phyloP scores from a whole-genome alignment of 2,113 vertebrate genomes.

The Grantiella picta region DNA sequence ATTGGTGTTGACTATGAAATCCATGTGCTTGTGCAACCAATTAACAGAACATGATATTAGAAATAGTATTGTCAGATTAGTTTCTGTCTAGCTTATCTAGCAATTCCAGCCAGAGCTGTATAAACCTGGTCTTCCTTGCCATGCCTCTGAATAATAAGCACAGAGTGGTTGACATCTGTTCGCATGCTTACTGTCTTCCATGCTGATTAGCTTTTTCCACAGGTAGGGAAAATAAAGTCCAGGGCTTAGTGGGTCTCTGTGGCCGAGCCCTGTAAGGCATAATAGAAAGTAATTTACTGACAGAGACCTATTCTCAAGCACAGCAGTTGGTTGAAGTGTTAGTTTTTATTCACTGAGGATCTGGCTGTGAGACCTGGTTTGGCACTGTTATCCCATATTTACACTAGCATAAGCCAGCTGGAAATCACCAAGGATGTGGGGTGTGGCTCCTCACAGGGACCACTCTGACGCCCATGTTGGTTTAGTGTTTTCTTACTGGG shows the following conservation, averaged over 20 bases:
- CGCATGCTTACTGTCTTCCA: accelerated
- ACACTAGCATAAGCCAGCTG: neutral
- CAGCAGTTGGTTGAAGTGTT: neutral
- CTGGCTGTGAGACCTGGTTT: neutral
- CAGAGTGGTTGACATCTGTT: neutral
- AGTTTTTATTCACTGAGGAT: neutral
- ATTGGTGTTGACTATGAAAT: neutral
- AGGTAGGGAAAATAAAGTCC: neutral
- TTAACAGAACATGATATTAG: neutral
- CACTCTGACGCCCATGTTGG: neutral
- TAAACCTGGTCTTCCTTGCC: neutral
- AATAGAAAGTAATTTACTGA: neutral
- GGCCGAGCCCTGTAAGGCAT: neutral
- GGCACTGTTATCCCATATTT: neutral
- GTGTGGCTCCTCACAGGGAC: neutral
- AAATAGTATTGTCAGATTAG: neutral
- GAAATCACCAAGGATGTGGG: neutral
- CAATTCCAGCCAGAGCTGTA: neutral
- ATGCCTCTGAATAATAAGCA: neutral
- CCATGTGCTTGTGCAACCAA: neutral
- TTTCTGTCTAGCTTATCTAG: neutral
- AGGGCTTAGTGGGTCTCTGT: neutral
- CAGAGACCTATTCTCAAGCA: neutral
- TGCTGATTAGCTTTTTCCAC: neutral
- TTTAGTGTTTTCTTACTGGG: neutral